Evolutionary conservation across 2,797 vertebrate species (phyloP), one percentile per base, ranked within the genome.

Genomic region (Enteromius mattozi): DNA sequence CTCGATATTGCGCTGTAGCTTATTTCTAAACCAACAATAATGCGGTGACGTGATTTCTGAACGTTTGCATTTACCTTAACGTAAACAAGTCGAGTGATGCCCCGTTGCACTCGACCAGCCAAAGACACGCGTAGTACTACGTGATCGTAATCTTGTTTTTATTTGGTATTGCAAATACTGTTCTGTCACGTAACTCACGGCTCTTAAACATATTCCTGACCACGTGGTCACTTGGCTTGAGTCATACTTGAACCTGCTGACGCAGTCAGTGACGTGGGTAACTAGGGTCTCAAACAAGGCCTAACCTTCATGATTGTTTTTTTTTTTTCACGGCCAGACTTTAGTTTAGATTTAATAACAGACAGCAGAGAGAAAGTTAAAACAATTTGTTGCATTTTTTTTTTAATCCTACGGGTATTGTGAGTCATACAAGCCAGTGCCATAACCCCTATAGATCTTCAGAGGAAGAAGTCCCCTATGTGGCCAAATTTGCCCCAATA

Each of bases 191-290:
- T 63, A 33, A 12, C 19, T 35, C 45, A 1, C 35, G 16, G 30
- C 54, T 33, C 1, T 49, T 24, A 13, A 12, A 24, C 13, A 12
- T 59, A 13, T 59, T 63, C 40, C 21, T 74, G 40, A 65, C 40
- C 69, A 82, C 40, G 80, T 72, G 80, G 42, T 82, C 56, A 5
- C 9, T 4, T 24, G 56, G n/a, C 56, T 24, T 2, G 56, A 59
- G 56, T 12, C 56, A 56, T 10, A 1, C 54, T 10, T 10, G 8
- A n/a, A 24, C n/a, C 10, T 24, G 56, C 56, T 59, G 56, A 59
- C 56, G 56, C 56, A 24, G n/a, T 24, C n/a, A 12, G n/a, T 59
- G n/a, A 59, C 56, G 56, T 24, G 10, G n/a, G 56, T 59, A 13
- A 24, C 56, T 24, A 59, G 56, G n/a, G 9, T 59, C 54, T 56